A percentile compares a stretch with the other conserved stretches of the same genome.
phyloP scores from a whole-genome alignment of 2,113 vertebrate genomes.

The Lota lota region DNA sequence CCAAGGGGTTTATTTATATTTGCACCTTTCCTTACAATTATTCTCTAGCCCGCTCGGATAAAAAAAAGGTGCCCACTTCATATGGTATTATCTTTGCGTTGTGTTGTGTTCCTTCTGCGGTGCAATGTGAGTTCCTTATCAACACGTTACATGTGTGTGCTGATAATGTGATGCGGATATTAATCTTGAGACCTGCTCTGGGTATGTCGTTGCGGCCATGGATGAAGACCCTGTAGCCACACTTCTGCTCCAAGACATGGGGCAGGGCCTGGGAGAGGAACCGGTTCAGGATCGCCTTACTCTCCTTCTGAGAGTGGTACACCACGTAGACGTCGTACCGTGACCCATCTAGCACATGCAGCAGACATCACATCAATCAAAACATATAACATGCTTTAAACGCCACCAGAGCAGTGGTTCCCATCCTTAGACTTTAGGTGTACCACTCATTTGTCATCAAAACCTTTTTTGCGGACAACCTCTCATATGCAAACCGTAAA shows the following conservation, averaged over 20 bases:
- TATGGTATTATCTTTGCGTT: neutral
- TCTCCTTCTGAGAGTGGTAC: constrained; percentile 48
- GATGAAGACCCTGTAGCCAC: constrained; percentile 70
- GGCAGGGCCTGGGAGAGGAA: constrained; percentile 54
- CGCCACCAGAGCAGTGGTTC: too few species aligned
- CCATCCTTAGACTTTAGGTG: neutral
- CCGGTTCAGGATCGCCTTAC: constrained; percentile 27
- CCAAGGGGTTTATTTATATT: too few species aligned
- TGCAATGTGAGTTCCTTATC: too few species aligned
- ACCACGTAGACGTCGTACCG: constrained; percentile 69
- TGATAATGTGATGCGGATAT: neutral
- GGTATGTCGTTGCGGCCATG: constrained; percentile 67
- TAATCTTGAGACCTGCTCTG: constrained; percentile 58
- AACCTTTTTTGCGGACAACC: neutral
- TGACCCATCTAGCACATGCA: constrained; percentile 43
- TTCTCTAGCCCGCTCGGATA: too few species aligned
- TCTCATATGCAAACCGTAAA: too few species aligned
- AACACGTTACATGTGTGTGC: too few species aligned
- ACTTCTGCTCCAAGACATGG: constrained; percentile 60
- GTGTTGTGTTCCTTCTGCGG: neutral
- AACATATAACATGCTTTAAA: too few species aligned
- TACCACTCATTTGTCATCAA: neutral
- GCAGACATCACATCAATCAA: neutral
- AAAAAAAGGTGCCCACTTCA: neutral
- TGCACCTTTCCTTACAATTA: too few species aligned